Percentiles rank a stretch among this genome's conserved stretches.
Evolutionary conservation across 2,797 vertebrate species (phyloP).

Genomic region (Podarcis lilfordi): DNA sequence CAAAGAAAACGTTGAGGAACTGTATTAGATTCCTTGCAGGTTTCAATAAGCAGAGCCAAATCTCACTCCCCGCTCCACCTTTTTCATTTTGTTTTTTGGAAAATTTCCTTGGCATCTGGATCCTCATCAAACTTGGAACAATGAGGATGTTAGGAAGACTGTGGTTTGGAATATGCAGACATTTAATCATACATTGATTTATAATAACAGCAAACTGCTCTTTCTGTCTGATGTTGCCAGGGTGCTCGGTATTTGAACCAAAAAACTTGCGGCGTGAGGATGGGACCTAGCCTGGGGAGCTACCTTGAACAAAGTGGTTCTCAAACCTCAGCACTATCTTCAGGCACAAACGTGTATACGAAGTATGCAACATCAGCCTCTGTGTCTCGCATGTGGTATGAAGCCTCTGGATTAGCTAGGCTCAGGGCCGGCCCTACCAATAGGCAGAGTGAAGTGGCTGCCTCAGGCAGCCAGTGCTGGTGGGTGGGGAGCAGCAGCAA

Average conservation of each 20-base stretch:
- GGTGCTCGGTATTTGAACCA: not conserved
- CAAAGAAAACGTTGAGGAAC: constrained; percentile 60
- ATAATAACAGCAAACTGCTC: constrained; percentile 57
- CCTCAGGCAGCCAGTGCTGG: not conserved
- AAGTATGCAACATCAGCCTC: not conserved
- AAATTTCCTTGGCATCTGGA: constrained; percentile 73
- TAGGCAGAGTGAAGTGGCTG: not conserved
- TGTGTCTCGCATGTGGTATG: not conserved
- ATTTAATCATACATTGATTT: constrained; percentile 58
- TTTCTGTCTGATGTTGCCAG: constrained; percentile 47
- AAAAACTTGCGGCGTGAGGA: not conserved
- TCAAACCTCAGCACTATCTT: not conserved
- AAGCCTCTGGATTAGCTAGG: not conserved
- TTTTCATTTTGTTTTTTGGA: constrained; percentile 53
- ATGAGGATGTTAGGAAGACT: constrained; percentile 61
- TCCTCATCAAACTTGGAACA: constrained; percentile 68
- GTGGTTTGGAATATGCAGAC: constrained; percentile 63
- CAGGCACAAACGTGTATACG: not conserved
- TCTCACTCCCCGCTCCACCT: constrained; percentile 1
- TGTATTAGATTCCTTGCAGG: constrained; percentile 64
- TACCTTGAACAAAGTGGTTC: not conserved
- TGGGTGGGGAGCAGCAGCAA: not conserved
- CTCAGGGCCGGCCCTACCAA: not conserved
- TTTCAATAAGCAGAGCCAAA: constrained; percentile 60
- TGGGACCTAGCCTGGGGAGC: not conserved